Evolutionary conservation across 92 coral and sea anemone genomes (phyloP), one percentile per base, ranked within the genome.

Genomic region (Epizoanthus illoricatus): DNA sequence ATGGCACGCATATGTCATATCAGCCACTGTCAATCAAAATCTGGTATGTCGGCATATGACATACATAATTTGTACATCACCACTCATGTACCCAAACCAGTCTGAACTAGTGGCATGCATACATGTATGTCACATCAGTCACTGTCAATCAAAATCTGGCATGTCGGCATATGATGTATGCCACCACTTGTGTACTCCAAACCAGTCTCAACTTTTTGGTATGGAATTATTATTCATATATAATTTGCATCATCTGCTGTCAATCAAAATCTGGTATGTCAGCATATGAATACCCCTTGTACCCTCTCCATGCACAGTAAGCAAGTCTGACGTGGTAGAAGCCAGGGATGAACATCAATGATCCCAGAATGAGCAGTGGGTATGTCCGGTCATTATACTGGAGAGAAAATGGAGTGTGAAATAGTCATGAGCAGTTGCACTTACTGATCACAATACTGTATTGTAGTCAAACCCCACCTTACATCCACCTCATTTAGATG

Each of bases 271-370:
- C 94, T 24, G 98, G 98, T 60, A 95, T 95, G 68, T 95, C 98
- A 36, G 94, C 95, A 81, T 87, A 95, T 7, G 98, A 95, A 68
- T 93, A 92, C 58, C 98, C 98, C 76, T 91, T 84, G 67, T 93
- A 93, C 16, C 98, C 98, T 73, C 94, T 91, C 98, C 98, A 95
- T n/a, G 97, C 98, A 81, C 86, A 95, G 82, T 92, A 95, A 18
- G 98, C 97, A 19, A 95, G 80, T 58, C 98, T 86, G 39, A 95
- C 97, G 73, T 95, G 98, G 63, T 95, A 95, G 74, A 95, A 92
- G 23, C 98, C 98, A 68, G 98, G 98, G 60, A 95, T 95, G 73
- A 95, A 95, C 98, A 95, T 95, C 40, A 95, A 87, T 12, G 98
- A 92, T 3, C 98, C 97, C 60, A 95, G 91, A 56, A 95, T 95